Percentiles rank a stretch among this genome's conserved stretches.
Evolutionary conservation across 2,113 vertebrate genomes (phyloP).

Genomic region (Cebidichthys violaceus): DNA sequence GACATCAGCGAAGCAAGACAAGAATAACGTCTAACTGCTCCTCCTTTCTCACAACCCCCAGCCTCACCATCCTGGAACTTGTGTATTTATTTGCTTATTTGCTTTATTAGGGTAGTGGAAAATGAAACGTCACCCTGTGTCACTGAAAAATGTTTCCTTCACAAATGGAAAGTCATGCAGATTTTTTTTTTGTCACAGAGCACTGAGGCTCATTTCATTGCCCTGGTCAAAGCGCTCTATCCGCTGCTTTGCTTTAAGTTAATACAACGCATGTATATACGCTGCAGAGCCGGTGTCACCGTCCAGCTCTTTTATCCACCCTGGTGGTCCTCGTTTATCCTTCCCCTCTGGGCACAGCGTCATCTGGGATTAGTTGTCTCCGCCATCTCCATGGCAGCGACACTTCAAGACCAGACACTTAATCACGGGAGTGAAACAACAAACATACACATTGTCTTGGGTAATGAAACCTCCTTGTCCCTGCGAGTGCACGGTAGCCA

Average conservation of each 20-base stretch:
- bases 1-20: constrained; percentile 24
- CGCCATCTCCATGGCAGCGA: constrained; percentile 63
- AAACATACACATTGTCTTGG: constrained; percentile 70
- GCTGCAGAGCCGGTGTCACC: constrained; percentile 21
- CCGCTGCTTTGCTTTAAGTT: constrained; percentile 21
- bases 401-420: constrained; percentile 63
- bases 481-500: constrained; percentile 71
- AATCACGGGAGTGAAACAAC: constrained; percentile 63
- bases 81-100: constrained; percentile 77
- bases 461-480: constrained; percentile 61
- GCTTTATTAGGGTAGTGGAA: constrained; percentile 66
- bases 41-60: constrained; percentile 72
- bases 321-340: constrained; percentile 75
- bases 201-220: background rate
- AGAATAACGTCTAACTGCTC: constrained; percentile 21
- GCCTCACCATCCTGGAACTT: constrained; percentile 60
- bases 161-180: constrained; percentile 17
- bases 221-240: background rate
- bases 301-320: constrained; percentile 61
- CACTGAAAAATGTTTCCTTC: constrained; percentile 45
- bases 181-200: constrained; percentile 42
- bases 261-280: constrained; percentile 37
- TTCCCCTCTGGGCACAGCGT: constrained; percentile 68
- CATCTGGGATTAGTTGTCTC: constrained; percentile 78
- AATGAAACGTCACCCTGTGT: constrained; percentile 59